These are phyloP conservation scores for Ovibos moschatus DNA, from an alignment of 2,113 vertebrate genomes.

Conservation along the genomic window DNA sequence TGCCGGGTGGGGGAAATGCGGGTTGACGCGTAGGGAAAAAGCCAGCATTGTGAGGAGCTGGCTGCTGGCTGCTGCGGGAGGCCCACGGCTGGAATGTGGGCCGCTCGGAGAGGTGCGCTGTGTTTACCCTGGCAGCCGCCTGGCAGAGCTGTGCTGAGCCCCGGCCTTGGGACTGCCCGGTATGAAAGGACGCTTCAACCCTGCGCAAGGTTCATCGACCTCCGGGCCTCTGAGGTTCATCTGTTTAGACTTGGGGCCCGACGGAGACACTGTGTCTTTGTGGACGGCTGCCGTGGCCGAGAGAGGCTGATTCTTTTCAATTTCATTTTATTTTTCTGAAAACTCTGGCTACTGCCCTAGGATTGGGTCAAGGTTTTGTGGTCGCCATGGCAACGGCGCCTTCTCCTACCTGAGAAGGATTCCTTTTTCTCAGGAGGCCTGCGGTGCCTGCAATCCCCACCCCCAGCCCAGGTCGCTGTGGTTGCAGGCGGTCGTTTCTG, in stretches of 20 bases:
- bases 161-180: background rate
- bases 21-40: background rate
- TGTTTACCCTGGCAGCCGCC: conserved; percentile 51
- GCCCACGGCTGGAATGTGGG: background rate
- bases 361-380: conserved; percentile 31
- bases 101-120: background rate
- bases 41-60: conserved; percentile 29
- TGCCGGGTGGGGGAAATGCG: background rate
- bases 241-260: conserved; percentile 13
- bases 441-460: accelerated
- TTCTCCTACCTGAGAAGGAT: background rate
- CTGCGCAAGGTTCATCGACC: background rate
- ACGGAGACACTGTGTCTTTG: conserved; percentile 54
- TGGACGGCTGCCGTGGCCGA: background rate
- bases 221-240: background rate
- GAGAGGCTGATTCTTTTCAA: background rate
- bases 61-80: background rate
- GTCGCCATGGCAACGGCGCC: conserved; percentile 35
- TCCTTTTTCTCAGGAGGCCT: conserved; percentile 8
- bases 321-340: conserved; percentile 25
- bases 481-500: background rate
- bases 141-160: background rate
- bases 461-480: background rate
- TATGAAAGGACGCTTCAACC: conserved; percentile 44
- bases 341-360: background rate